phyloP scores from a whole-genome alignment of 2,797 vertebrate species.

The Alcedo atthis region DNA sequence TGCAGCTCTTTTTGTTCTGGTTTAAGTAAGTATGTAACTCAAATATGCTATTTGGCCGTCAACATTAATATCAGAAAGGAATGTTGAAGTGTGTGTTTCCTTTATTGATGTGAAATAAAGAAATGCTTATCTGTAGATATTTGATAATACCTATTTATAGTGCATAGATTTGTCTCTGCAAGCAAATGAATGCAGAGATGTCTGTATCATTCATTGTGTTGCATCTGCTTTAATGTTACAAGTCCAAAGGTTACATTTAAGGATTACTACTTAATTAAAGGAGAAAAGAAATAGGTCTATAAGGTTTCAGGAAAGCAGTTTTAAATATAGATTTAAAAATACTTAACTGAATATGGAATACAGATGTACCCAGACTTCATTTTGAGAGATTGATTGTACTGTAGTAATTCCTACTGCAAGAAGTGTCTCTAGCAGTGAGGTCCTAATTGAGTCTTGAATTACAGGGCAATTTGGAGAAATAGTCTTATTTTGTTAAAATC shows the following conservation, averaged over 20 bases:
- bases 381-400: neutral
- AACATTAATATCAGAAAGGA: slow-evolving; percentile 51
- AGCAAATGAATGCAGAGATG: slow-evolving; percentile 1
- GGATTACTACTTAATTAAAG: slow-evolving; percentile 62
- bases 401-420: neutral
- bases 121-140: slow-evolving; percentile 28
- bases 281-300: slow-evolving; percentile 9
- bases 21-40: slow-evolving; percentile 22
- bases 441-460: neutral
- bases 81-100: slow-evolving; percentile 52
- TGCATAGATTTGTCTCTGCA: slow-evolving; percentile 20
- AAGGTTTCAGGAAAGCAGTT: slow-evolving; percentile 18
- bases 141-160: slow-evolving; percentile 29
- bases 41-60: slow-evolving; percentile 41
- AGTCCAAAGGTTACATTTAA: slow-evolving; percentile 40
- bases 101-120: slow-evolving; percentile 57
- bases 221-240: slow-evolving; percentile 39
- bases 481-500: neutral
- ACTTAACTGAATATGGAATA: neutral
- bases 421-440: neutral
- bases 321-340: neutral
- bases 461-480: neutral
- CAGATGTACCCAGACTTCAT: neutral
- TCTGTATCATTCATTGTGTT: neutral
- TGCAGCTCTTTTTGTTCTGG: slow-evolving; percentile 60